Conservation (phyloP, 2,797 vertebrate genomes). For the Pseudotriccus pelzelni region DNA sequence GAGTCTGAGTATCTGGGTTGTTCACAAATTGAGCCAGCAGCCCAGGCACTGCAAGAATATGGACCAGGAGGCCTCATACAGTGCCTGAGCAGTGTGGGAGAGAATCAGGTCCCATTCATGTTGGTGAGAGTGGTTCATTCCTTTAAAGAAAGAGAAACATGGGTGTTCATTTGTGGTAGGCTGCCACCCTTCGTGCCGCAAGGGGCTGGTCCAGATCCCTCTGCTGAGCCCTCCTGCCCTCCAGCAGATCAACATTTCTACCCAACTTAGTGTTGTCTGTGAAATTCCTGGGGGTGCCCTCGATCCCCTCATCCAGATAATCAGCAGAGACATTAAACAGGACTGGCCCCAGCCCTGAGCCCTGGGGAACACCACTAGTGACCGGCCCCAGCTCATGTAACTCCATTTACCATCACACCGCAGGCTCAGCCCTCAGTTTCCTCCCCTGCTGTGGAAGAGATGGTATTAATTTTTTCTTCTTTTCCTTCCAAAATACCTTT, state of each 20-base stretch:
- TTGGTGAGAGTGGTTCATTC: neutral
- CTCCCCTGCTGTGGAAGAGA: neutral
- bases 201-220: neutral
- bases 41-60: neutral
- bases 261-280: neutral
- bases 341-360: neutral
- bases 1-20: neutral
- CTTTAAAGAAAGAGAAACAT: neutral
- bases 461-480: neutral
- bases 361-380: neutral
- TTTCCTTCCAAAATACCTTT: constrained; percentile 37
- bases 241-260: neutral
- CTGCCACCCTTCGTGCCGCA: neutral
- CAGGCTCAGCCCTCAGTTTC: neutral
- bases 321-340: neutral
- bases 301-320: neutral
- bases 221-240: neutral
- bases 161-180: neutral
- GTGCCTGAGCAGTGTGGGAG: neutral
- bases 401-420: neutral
- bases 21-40: neutral
- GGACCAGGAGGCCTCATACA: neutral
- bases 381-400: neutral
- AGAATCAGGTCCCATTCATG: neutral
- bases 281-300: neutral